phyloP scores from a whole-genome alignment of 92 coral and sea anemone genomes.

The Porites cylindrica region DNA sequence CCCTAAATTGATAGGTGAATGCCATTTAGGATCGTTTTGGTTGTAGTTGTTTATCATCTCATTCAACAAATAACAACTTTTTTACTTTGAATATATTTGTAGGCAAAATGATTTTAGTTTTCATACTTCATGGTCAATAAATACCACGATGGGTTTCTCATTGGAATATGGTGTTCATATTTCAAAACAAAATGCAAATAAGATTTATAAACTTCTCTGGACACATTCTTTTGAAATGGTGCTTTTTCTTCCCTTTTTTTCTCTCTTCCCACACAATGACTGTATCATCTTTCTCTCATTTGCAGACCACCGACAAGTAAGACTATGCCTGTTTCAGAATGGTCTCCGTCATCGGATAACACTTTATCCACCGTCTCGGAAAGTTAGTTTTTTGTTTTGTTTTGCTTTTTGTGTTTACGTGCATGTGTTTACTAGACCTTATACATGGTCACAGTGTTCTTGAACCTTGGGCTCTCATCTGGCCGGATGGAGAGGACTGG shows the following conservation, averaged over 20 bases:
- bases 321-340: slow-evolving; percentile 49
- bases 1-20: too few species aligned
- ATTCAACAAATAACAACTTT: too few species aligned
- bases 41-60: too few species aligned
- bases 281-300: neutral
- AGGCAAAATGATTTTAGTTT: too few species aligned
- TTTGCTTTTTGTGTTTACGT: neutral
- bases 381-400: slow-evolving; percentile 39
- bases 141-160: neutral
- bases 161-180: neutral
- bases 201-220: neutral
- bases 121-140: too few species aligned
- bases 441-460: neutral
- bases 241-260: neutral
- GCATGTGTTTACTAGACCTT: neutral
- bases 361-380: slow-evolving; percentile 74
- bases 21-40: too few species aligned
- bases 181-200: neutral
- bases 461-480: too few species aligned
- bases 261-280: too few species aligned
- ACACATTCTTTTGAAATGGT: neutral
- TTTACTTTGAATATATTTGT: too few species aligned
- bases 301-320: slow-evolving; percentile 73
- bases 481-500: too few species aligned
- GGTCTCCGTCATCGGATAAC: slow-evolving; percentile 83